Conservation (phyloP, 2,113 vertebrate species). For the Nibea albiflora region DNA sequence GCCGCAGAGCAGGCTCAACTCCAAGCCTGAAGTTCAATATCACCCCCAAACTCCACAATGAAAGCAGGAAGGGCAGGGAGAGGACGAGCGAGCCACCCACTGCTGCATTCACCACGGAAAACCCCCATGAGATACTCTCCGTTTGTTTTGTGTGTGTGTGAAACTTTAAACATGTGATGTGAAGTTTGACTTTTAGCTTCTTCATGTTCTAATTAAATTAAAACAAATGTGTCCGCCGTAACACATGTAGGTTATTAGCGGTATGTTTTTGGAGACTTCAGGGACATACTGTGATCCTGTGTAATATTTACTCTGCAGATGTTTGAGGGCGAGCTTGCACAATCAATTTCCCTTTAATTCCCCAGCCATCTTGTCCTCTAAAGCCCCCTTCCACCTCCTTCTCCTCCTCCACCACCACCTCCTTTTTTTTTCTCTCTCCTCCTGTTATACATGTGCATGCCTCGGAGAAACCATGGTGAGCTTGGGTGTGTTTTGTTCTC, state of each 20-base stretch:
- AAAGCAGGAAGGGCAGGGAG: constrained; percentile 80
- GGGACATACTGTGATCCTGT: constrained; percentile 54
- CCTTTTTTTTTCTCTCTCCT: constrained; percentile 7
- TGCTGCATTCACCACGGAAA: constrained; percentile 74
- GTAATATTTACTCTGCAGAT: constrained; percentile 79
- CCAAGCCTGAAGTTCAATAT: constrained; percentile 81
- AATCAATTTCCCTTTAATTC: constrained; percentile 80
- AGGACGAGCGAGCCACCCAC: constrained; percentile 80
- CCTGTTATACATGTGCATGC: constrained; percentile 74
- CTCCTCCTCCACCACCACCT: background rate
- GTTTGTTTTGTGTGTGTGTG: constrained; percentile 23
- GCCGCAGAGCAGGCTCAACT: constrained; percentile 70
- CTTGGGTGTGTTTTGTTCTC: constrained; percentile 67
- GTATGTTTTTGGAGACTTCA: constrained; percentile 33
- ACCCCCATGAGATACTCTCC: constrained; percentile 45
- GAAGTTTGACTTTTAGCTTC: constrained; percentile 27
- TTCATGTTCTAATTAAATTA: background rate
- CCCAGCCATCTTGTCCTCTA: constrained; percentile 52
- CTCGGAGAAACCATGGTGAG: constrained; percentile 73
- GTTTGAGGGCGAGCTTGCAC: constrained; percentile 78
- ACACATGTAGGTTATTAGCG: constrained; percentile 35
- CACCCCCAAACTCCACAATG: constrained; percentile 72
- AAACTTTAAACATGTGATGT: constrained; percentile 45
- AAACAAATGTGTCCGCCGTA: constrained; percentile 22
- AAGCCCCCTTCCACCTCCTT: constrained; percentile 21